A percentile compares a stretch with the other conserved stretches of the same genome.
phyloP scores from a whole-genome alignment of 2,888 invertebrate species.

The Pollenia angustigena region DNA sequence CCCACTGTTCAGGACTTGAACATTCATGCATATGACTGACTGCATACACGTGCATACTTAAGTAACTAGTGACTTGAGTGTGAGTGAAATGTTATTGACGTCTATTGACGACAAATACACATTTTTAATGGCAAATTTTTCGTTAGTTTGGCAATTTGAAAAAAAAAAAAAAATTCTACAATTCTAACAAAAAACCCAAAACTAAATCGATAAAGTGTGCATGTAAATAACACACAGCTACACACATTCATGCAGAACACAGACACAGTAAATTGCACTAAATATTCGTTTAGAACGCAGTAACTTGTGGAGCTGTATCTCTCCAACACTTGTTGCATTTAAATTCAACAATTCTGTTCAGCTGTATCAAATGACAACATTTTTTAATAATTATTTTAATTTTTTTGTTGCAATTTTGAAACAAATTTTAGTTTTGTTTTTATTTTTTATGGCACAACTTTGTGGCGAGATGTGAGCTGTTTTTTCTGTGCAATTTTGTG shows the following conservation, averaged over 20 bases:
- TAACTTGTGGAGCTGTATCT: constrained; percentile 18
- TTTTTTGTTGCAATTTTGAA: constrained; percentile 24
- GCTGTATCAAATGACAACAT: constrained; percentile 53
- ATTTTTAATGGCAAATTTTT: constrained; percentile 19
- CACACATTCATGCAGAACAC: neutral
- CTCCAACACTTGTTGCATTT: constrained; percentile 60
- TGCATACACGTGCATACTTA: too few species aligned
- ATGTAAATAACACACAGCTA: neutral
- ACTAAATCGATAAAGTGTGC: constrained; percentile 42
- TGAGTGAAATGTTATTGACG: constrained; percentile 46
- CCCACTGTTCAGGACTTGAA: constrained; percentile 20
- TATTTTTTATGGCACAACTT: constrained; percentile 10
- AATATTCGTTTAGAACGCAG: neutral
- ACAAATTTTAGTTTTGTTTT: constrained; percentile 13
- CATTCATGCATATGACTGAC: neutral
- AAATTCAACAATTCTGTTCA: constrained; percentile 43
- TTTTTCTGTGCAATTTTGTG: neutral
- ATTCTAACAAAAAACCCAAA: constrained; percentile 3
- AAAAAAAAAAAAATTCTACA: constrained; percentile 33
- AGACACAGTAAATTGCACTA: neutral
- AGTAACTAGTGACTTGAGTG: neutral
- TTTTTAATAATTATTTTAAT: neutral
- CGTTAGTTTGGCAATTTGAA: constrained; percentile 42
- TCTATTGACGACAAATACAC: constrained; percentile 36
- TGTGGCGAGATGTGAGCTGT: neutral